These are phyloP conservation scores for Brassicogethes aeneus DNA, from an alignment of 2,888 invertebrate species.

Conservation along the genomic window DNA sequence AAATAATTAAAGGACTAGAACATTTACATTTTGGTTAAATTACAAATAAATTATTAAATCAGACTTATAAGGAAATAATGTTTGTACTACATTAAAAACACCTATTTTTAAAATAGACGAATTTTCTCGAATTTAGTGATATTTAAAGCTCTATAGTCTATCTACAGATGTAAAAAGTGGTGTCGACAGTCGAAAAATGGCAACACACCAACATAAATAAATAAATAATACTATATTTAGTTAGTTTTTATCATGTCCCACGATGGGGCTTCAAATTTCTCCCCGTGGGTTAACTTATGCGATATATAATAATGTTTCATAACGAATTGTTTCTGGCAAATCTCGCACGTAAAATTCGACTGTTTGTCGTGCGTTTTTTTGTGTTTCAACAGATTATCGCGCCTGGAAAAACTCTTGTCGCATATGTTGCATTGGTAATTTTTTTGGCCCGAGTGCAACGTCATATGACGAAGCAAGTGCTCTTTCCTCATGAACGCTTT, in stretches of 20 bases:
- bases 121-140: too few species aligned
- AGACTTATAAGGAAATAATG: too few species aligned
- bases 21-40: too few species aligned
- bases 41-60: too few species aligned
- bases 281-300: conserved; percentile 47
- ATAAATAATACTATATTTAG: too few species aligned
- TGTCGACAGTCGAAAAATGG: too few species aligned
- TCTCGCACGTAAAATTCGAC: conserved; percentile 52
- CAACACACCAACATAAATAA: too few species aligned
- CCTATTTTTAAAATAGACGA: too few species aligned
- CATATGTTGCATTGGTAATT: conserved; percentile 53
- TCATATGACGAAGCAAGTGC: conserved; percentile 56
- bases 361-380: conserved; percentile 49
- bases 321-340: conserved; percentile 57
- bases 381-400: conserved; percentile 52
- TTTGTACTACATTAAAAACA: too few species aligned
- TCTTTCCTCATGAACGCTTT: conserved; percentile 63
- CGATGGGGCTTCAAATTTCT: conserved; percentile 6
- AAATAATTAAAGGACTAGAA: too few species aligned
- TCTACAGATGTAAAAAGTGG: too few species aligned
- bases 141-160: too few species aligned
- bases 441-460: conserved; percentile 59
- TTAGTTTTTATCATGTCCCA: conserved; percentile 1
- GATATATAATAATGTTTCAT: conserved; percentile 58
- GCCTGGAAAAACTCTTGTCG: conserved; percentile 46